Percentiles rank a stretch among this genome's conserved stretches.
These are phyloP conservation scores for Muntiacus muntjak DNA, from an alignment of 2,113 vertebrate genomes.

Conservation along the genomic window DNA sequence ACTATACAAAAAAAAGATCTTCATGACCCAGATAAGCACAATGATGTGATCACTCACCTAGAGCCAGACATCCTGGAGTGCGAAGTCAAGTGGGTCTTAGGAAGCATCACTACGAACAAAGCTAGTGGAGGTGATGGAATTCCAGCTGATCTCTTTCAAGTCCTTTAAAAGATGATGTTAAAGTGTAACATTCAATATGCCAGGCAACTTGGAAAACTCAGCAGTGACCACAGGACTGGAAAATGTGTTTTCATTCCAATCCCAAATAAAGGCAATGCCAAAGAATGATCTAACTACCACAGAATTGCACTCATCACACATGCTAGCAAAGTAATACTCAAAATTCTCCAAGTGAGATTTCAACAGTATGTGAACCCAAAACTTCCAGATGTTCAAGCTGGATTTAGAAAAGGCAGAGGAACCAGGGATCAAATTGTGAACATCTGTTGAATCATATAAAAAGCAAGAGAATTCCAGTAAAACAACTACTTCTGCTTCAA, in stretches of 20 bases:
- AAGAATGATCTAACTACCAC: background rate
- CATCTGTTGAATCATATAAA: background rate
- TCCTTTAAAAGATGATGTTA: background rate
- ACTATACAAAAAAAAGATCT: background rate
- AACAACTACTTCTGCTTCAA: background rate
- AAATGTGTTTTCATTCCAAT: background rate
- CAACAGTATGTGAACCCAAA: background rate
- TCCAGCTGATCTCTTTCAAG: background rate
- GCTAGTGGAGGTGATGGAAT: background rate
- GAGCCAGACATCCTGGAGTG: background rate
- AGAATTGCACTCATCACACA: background rate
- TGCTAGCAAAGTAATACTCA: background rate
- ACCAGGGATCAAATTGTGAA: background rate
- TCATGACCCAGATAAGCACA: background rate
- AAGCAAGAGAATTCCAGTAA: background rate
- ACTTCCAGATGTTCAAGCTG: background rate
- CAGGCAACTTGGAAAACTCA: background rate
- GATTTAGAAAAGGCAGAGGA: background rate
- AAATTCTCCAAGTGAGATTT: background rate
- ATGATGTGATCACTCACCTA: background rate
- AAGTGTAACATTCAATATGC: background rate
- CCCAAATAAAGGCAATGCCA: background rate
- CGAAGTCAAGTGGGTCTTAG: background rate
- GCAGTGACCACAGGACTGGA: background rate
- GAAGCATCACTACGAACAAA: background rate